Evolutionary conservation across 2,888 invertebrate genomes (phyloP), one percentile per base, ranked within the genome.

Genomic region (Watsonalla binaria): DNA sequence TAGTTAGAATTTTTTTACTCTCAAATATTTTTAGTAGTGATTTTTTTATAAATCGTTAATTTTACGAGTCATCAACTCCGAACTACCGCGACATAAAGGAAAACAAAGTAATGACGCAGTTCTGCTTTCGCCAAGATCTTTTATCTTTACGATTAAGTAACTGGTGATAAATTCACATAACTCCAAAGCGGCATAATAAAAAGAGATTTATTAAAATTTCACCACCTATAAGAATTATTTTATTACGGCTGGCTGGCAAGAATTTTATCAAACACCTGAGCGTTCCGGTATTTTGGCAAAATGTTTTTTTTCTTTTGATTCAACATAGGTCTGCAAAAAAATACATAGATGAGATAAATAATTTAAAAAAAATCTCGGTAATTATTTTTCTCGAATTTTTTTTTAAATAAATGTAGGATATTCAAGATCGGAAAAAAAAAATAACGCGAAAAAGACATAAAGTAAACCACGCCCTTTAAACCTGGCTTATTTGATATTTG

Each of bases 91-190:
- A 51, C 33, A 14, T 47, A 52, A 54, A 55, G 63, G 54, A 62
- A 63, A 61, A 65, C 52, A 60, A 54, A 54, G 52, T 61, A 53
- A 56, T 54, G 59, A 53, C 46, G 42, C 58, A 15, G 53, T 52
- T 58, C 24, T 47, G 52, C 61, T 63, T 65, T 65, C 58, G 55
- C 58, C 57, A 14, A 59, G 55, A 60, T 60, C 59, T 65, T 66
- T 65, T 66, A 71, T 66, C 69, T 61, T 48, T 42, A 58, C 62
- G 66, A 68, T 74, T 71, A 66, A 74, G 65, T 66, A 72, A 74
- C 63, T 51, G 53, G 49, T 35, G 51, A 59, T 54, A 51, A 51
- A 53, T 50, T 47, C 46, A 47, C 37, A 46, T 46, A 48, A 51
- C 37, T 37, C 37, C 14, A 15, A 49, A 39, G 39, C 49, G 37